Evolutionary conservation across 1,140 invertebrate genomes (phyloP).

Genomic region (Fopius arisanus): DNA sequence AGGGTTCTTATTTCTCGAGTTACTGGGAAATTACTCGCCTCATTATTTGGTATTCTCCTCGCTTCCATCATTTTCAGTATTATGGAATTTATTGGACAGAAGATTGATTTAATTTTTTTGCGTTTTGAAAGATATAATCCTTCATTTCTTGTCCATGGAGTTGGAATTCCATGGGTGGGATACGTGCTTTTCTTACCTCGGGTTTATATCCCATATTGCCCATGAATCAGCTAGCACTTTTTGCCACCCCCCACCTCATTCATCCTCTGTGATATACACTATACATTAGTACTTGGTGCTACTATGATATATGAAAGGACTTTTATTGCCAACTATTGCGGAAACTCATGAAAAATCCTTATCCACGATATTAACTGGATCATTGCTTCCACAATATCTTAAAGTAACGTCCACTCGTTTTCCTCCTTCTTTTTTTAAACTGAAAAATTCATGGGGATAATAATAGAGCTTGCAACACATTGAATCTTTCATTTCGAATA

Average conservation of each 20-base stretch:
- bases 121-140: too few species aligned
- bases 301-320: background rate
- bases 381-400: background rate
- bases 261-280: background rate
- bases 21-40: background rate
- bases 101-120: background rate
- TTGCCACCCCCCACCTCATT: background rate
- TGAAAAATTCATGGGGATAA: background rate
- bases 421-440: too few species aligned
- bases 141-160: too few species aligned
- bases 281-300: background rate
- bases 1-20: background rate
- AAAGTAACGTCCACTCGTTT: background rate
- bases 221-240: background rate
- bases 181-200: background rate
- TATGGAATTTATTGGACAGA: background rate
- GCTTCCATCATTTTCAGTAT: background rate
- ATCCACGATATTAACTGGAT: background rate
- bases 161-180: too few species aligned
- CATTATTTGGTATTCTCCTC: background rate
- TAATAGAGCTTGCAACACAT: background rate
- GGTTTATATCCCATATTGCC: background rate
- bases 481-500: conserved; percentile 47
- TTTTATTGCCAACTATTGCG: background rate
- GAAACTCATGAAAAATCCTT: conserved; percentile 1